These are phyloP conservation scores for Catharus bicknelli DNA, from an alignment of 2,113 vertebrate genomes.

Conservation along the genomic window DNA sequence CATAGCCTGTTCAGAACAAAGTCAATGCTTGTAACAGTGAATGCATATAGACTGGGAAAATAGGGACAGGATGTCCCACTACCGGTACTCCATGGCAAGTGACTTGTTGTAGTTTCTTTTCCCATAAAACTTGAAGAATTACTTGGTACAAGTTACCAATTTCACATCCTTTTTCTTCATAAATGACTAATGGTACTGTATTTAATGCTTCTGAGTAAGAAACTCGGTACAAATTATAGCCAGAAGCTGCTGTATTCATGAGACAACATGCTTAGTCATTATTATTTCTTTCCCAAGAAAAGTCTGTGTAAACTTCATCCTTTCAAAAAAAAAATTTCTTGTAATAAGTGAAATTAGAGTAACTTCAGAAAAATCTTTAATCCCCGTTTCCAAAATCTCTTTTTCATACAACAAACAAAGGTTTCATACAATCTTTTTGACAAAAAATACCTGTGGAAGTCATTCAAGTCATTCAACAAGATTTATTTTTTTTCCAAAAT, in stretches of 20 bases:
- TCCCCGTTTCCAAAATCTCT: rapidly evolving
- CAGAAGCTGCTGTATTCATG: background rate
- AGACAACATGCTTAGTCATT: background rate
- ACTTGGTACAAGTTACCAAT: background rate
- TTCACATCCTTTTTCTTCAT: background rate
- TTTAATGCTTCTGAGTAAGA: background rate
- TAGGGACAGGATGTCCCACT: background rate
- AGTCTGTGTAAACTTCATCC: background rate
- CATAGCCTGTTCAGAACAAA: background rate
- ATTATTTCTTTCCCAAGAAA: background rate
- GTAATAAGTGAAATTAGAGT: background rate
- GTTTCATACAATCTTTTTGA: background rate
- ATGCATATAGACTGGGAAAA: background rate
- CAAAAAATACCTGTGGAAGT: background rate
- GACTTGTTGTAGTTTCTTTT: background rate
- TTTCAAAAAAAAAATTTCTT: background rate
- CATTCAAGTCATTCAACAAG: background rate
- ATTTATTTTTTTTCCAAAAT: background rate
- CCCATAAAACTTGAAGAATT: background rate
- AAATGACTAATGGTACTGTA: rapidly evolving
- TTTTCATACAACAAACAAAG: no score
- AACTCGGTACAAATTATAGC: background rate
- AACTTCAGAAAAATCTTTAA: background rate
- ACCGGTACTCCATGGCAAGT: background rate
- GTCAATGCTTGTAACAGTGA: background rate